Percentiles rank a stretch among this genome's conserved stretches.
Conservation (phyloP, 30 jellyfish, hydroid and myxozoan species). For the Aurelia coerulea region DNA sequence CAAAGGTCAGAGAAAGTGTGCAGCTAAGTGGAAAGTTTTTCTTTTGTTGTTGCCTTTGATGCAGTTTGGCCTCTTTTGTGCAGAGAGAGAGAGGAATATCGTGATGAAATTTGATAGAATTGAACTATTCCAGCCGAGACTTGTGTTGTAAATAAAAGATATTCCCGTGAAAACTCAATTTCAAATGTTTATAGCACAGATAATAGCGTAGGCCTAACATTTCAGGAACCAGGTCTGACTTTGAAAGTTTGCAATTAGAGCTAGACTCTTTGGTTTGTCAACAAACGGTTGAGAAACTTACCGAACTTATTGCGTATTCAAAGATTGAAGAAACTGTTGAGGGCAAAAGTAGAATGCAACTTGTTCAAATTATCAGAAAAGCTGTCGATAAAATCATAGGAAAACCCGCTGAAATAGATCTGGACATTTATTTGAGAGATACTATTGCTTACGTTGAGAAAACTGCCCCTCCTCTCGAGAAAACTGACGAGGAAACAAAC, state of each 20-base stretch:
- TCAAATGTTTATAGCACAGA: neutral
- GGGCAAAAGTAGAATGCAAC: constrained; percentile 9
- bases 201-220: constrained; percentile 1
- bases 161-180: neutral
- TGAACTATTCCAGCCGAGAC: too few relatives aligned
- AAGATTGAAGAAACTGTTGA: constrained; percentile 6
- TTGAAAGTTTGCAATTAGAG: constrained; percentile 2
- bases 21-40: too few relatives aligned
- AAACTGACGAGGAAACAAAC: constrained; percentile 6
- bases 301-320: neutral
- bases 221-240: neutral
- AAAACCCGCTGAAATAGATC: neutral
- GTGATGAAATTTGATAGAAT: too few relatives aligned
- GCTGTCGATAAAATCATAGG: neutral
- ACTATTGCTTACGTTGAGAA: neutral
- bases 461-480: constrained; percentile 12
- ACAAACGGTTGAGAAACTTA: constrained; percentile 2
- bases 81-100: too few relatives aligned
- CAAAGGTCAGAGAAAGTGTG: too few relatives aligned
- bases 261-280: constrained; percentile 5
- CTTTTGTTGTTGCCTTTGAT: too few relatives aligned
- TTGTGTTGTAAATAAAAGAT: neutral
- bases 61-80: too few relatives aligned
- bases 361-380: neutral
- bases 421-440: neutral